Percentiles rank a stretch among this genome's conserved stretches.
phyloP scores from a whole-genome alignment of 2,113 vertebrate species.

The Cyanoramphus novaezelandiae region DNA sequence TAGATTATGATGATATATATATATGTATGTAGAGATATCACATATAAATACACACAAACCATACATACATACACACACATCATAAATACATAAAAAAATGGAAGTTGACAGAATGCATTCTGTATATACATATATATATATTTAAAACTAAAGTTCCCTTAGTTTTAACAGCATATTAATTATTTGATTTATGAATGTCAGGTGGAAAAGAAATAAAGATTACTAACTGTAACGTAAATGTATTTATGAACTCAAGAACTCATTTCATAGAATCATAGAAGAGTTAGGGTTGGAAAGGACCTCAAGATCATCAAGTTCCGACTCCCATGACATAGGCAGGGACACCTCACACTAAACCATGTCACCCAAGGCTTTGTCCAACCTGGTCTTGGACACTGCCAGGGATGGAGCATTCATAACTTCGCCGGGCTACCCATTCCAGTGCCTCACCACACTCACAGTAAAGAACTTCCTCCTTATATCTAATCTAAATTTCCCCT shows the following conservation, averaged over 20 bases:
- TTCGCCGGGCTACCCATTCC: no score
- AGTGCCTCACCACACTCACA: no score
- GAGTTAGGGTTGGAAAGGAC: no score
- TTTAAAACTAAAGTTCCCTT: fast-evolving
- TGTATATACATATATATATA: fast-evolving
- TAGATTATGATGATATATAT: not conserved
- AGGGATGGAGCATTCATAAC: no score
- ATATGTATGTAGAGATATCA: no score
- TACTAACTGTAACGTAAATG: not conserved
- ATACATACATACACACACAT: fast-evolving
- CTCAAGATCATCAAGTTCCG: no score
- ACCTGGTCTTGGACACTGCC: no score
- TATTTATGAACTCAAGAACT: not conserved
- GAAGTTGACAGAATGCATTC: not conserved
- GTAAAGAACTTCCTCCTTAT: no score
- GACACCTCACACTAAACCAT: no score
- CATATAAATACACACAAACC: not conserved
- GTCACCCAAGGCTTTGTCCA: no score
- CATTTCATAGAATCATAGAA: not conserved
- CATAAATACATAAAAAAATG: not conserved
- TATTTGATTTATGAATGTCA: not conserved
- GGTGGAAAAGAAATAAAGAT: not conserved
- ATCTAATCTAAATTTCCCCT: no score
- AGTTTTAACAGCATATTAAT: not conserved
- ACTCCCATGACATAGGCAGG: no score